Evolutionary conservation across 2,888 invertebrate genomes (phyloP), one percentile per base, ranked within the genome.

Genomic region (Acleris literana): DNA sequence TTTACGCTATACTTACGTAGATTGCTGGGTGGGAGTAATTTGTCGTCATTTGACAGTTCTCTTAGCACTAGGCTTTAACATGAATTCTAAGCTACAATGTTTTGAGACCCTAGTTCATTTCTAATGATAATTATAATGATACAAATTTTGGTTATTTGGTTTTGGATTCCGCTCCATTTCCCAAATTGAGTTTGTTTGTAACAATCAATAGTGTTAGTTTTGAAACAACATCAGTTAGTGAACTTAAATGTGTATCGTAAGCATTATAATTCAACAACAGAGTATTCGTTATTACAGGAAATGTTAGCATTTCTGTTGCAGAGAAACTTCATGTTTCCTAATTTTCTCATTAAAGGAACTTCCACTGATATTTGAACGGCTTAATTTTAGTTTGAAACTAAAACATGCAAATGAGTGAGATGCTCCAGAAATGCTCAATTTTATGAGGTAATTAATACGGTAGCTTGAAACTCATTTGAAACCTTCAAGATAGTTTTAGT

Each of bases 371-470:
- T 44, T 46, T 62, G 48, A 52, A 62, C 46, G 25, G 33, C 66
- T 66, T 39, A 62, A 56, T 59, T 62, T 66, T 46, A 66, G 56
- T 66, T 61, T 61, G 25, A 48, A 62, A 66, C 61, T 66, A 62
- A 62, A 66, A 66, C 52, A 66, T 66, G 66, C 66, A 66, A 66
- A 66, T 62, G 52, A 46, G 61, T 25, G 22, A 62, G 46, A 56
- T 66, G 61, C 66, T 66, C 66, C 22, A 57, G 62, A 62, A 65
- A 62, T 66, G 62, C 22, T 48, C 44, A 43, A 61, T 65, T 66
- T 66, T 62, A 66, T 62, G 62, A 66, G 62, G 46, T 52, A 56
- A 62, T 66, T 66, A 62, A 66, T 66, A 66, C 66, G 57, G 62
- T 57, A 61, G 52, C 61, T 57, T 53, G 39, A 39, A 66, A 61